Evolutionary conservation across 1,140 invertebrate genomes (phyloP), one percentile per base, ranked within the genome.

Genomic region (Cydia fagiglandana): DNA sequence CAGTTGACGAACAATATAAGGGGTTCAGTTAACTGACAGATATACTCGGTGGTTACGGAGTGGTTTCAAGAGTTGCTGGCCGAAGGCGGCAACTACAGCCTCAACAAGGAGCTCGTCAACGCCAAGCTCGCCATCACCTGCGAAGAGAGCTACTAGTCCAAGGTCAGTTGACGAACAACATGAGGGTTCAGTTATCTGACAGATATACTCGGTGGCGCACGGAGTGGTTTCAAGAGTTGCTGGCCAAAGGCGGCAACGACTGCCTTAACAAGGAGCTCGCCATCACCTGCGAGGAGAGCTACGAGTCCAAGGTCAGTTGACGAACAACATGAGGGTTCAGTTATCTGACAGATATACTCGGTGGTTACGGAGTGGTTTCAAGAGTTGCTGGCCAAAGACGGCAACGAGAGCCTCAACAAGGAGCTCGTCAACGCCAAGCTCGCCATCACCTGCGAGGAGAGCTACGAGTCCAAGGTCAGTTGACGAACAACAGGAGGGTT

Each of bases 101-200:
- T 97, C 0, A 97, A 97, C 86, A 84, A 95, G 0, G 87, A 90
- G 76, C 82, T 97, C 0, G 83, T 97, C 0, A 83, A 94, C 0
- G 83, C 94, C 9, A 94, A 94, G 2, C 95, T 93, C 75, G 97
- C 96, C 0, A 94, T 96, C 66, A 76, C 77, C 0, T 93, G 93
- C 10, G 96, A 97, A 79, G 97, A 98, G 86, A 94, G 94, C 80
- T 96, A 95, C 83, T 89, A 96, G 20, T 98, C 97, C 0, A 94
- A 95, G 93, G 95, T 96, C 91, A 30, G 24, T 24, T 24, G 24
- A 24, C n/a, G n/a, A n/a, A n/a, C n/a, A 50, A 15, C 12, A 20
- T 0, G 2, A 61, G 4, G n/a, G 5, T 61, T 6, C 2, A 17
- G 7, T 24, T 24, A 5, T 24, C 2, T 20, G 10, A 47, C 45